Conservation (phyloP, 2,888 invertebrate species). For the Sclerodermus sp. region DNA sequence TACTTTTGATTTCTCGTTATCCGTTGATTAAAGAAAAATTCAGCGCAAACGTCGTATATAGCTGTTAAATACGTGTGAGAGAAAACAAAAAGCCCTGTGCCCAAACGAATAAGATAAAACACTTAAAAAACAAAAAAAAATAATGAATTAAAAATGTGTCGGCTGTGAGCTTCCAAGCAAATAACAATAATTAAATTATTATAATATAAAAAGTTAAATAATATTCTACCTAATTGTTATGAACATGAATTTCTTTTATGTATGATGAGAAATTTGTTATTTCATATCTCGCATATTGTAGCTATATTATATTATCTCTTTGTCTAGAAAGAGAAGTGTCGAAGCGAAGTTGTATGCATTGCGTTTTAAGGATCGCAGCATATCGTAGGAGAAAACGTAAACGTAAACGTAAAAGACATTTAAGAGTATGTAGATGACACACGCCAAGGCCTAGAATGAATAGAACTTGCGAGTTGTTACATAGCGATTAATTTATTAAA, state of each 20-base stretch:
- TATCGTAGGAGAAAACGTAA: conserved; percentile 1
- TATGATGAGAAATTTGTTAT: conserved; percentile 48
- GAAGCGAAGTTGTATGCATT: conserved; percentile 3
- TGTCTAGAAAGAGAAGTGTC: conserved; percentile 21
- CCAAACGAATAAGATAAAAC: conserved; percentile 42
- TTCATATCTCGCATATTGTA: conserved; percentile 48
- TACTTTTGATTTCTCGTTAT: conserved; percentile 14
- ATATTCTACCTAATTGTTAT: conserved; percentile 54
- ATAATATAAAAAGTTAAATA: conserved; percentile 53
- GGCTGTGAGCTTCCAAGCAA: conserved; percentile 59
- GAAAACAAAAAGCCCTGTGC: conserved; percentile 39
- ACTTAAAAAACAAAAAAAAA: conserved; percentile 28
- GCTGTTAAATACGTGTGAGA: conserved; percentile 20
- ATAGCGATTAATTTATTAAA: conserved; percentile 48
- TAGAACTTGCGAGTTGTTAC: conserved; percentile 35
- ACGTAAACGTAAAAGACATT: conserved; percentile 22
- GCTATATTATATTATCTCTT: conserved; percentile 46
- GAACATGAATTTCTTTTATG: conserved; percentile 49
- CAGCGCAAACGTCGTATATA: conserved; percentile 21
- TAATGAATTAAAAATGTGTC: conserved; percentile 51
- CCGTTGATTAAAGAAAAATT: conserved; percentile 14
- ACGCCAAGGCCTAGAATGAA: conserved; percentile 25
- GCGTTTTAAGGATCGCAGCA: conserved; percentile 5
- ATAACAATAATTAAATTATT: conserved; percentile 59
- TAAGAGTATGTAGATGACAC: conserved; percentile 31